These are phyloP conservation scores for Chloroclystis v-ata DNA, from an alignment of 2,888 invertebrate species.

Conservation along the genomic window DNA sequence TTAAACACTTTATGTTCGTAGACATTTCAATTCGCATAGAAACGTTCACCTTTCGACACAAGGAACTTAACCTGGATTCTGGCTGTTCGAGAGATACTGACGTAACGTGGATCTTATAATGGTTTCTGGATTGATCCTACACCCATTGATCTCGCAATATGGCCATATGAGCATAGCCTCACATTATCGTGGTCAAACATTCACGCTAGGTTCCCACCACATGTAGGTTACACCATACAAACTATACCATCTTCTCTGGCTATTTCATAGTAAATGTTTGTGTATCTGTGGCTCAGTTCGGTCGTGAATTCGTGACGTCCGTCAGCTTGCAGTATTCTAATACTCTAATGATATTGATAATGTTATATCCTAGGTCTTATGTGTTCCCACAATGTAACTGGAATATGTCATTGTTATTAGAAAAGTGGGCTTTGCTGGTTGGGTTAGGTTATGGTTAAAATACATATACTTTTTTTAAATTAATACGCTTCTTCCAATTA, in stretches of 20 bases:
- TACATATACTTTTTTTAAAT: no score
- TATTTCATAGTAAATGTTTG: background rate
- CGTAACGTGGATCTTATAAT: slow-evolving; percentile 1
- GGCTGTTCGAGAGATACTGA: background rate
- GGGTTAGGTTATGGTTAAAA: no score
- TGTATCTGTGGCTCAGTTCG: slow-evolving; percentile 8
- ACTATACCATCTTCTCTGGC: slow-evolving; percentile 2
- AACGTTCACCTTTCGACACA: background rate
- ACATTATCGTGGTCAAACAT: slow-evolving; percentile 33
- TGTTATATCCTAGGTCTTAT: slow-evolving; percentile 14
- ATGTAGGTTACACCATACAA: slow-evolving; percentile 26
- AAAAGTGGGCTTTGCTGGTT: background rate
- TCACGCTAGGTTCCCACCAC: slow-evolving; percentile 32
- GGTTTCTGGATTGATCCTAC: slow-evolving; percentile 11
- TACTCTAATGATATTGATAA: slow-evolving; percentile 24
- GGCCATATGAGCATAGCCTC: slow-evolving; percentile 27
- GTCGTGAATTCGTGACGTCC: slow-evolving; percentile 34
- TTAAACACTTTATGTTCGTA: background rate
- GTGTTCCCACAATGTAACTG: slow-evolving; percentile 17
- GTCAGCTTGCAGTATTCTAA: slow-evolving; percentile 25
- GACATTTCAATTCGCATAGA: slow-evolving; percentile 17
- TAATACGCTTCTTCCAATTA: no score
- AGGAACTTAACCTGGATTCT: background rate
- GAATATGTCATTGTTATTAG: background rate
- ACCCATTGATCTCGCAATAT: slow-evolving; percentile 10